Evolutionary conservation across 2,113 vertebrate genomes (phyloP), one percentile per base, ranked within the genome.

Genomic region (Lepus europaeus): DNA sequence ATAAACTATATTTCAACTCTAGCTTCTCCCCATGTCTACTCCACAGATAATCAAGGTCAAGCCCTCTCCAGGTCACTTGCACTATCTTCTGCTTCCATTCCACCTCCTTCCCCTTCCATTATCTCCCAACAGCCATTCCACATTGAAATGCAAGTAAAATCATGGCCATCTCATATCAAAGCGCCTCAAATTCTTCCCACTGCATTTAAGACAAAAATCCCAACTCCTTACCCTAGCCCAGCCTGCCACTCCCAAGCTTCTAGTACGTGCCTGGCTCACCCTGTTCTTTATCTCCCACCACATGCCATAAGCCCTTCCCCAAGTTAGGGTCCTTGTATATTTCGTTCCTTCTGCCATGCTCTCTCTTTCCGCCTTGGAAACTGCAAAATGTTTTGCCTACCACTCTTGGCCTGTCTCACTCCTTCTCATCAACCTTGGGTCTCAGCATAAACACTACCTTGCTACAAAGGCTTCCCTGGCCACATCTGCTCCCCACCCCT

Each of bases 381-480:
- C 27, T 23, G 87, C 11, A 39, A 70, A 93, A 70, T 13, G 33
- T 59, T 79, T 53, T 68, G 61, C 45, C 63, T 25, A n/a, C 45
- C n/a, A 31, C 33, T 72, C 9, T 19, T 12, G 9, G 31, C 61
- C 31, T 51, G 11, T 33, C 59, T 72, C 13, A 19, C 17, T 74
- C 69, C 31, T 77, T 87, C 64, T 79, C 51, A 22, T 68, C 69
- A 70, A 36, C 45, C 45, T 3, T 39, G n/a, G 27, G 33, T 22
- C 81, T 73, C 89, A 73, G 16, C 29, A 72, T 84, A 51, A 77
- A 64, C 4, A 56, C 23, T 63, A 29, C 16, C 51, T 92, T 81
- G 83, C 78, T 74, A 64, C 23, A 77, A 86, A 91, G 49, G 70
- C 20, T 69, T 25, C 70, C 63, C 72, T 72, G 39, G 59, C 79